Percentiles rank a stretch among this genome's conserved stretches.
These are phyloP conservation scores for Chrysolina americana DNA, from an alignment of 2,888 invertebrate species.

Conservation along the genomic window DNA sequence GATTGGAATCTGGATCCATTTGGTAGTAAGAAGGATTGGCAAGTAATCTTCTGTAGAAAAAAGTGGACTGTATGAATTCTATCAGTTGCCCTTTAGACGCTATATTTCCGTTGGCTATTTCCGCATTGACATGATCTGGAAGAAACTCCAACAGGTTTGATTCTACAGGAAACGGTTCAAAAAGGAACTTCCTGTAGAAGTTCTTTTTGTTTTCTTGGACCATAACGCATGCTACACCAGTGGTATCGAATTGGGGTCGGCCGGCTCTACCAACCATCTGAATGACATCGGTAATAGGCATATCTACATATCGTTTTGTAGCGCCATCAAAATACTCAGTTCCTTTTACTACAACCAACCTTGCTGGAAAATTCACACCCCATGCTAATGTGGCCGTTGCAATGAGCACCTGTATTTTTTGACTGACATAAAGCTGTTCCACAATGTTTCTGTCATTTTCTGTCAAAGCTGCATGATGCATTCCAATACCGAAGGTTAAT, in stretches of 20 bases:
- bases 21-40: conserved; percentile 95
- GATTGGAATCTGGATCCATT: conserved; percentile 72
- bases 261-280: conserved; percentile 99
- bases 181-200: conserved; percentile 98
- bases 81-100: conserved; percentile 91
- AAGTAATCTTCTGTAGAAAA: conserved; percentile 92
- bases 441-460: conserved; percentile 92
- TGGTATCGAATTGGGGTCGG: conserved; percentile 95
- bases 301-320: conserved; percentile 96
- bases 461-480: conserved; percentile 98
- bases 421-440: conserved; percentile 94
- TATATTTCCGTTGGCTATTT: conserved; percentile 96
- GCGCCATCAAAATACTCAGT: conserved; percentile 99
- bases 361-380: conserved; percentile 99
- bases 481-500: conserved; percentile 96
- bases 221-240: conserved; percentile 88
- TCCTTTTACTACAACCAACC: conserved; percentile 94
- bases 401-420: conserved; percentile 95
- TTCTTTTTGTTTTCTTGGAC: conserved; percentile 98
- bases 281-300: conserved; percentile 99
- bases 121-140: conserved; percentile 98
- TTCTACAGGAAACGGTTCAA: conserved; percentile 99
- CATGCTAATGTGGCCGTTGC: conserved; percentile 98
- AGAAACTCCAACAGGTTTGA: conserved; percentile 92
- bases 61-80: conserved; percentile 99